These are phyloP conservation scores for Lontra canadensis DNA, from an alignment of 2,113 vertebrate species.

Conservation along the genomic window DNA sequence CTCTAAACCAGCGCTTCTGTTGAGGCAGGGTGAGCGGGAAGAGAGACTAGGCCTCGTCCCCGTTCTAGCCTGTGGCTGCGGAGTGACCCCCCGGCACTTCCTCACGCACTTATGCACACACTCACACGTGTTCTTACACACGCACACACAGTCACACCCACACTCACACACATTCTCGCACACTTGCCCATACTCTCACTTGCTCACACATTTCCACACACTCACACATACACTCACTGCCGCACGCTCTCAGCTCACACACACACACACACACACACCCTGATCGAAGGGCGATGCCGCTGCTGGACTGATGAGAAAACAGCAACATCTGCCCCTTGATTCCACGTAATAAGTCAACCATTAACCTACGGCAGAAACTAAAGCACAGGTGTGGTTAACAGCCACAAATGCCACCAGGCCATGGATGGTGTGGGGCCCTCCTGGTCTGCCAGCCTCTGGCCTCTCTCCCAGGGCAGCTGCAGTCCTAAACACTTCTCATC, in stretches of 20 bases:
- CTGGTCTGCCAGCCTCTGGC: background rate
- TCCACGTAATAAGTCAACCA: background rate
- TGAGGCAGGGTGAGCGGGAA: background rate
- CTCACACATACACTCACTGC: background rate
- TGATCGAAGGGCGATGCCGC: background rate
- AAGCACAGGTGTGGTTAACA: background rate
- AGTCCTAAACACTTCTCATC: background rate
- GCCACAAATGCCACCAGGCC: background rate
- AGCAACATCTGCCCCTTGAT: background rate
- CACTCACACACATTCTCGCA: background rate
- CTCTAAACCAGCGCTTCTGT: background rate
- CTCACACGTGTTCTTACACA: background rate
- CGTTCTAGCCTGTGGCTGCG: background rate
- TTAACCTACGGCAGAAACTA: background rate
- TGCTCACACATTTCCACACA: background rate
- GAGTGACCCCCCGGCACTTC: background rate
- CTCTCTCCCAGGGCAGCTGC: background rate
- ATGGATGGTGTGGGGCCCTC: accelerated
- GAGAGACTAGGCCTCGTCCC: background rate
- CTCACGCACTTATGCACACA: too few relatives aligned
- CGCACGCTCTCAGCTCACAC: background rate
- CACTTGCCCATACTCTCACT: background rate
- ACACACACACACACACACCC: background rate
- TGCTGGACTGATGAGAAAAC: background rate
- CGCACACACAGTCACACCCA: background rate